Conservation (phyloP, 2,888 invertebrate genomes). For the Ophioninae sp. region DNA sequence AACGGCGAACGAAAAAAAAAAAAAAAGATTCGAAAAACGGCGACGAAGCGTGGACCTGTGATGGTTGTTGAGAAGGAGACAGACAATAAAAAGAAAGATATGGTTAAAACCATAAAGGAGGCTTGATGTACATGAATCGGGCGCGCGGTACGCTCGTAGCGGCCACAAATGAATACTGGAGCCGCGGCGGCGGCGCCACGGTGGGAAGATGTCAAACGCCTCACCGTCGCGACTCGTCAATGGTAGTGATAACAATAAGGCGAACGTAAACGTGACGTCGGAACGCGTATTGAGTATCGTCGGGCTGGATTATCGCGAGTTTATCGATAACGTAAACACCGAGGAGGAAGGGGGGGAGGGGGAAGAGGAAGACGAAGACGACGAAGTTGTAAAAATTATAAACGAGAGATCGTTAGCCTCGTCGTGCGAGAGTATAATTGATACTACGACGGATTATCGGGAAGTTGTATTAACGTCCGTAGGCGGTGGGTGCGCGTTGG, state of each 20-base stretch:
- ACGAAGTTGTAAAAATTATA: slow-evolving; percentile 38
- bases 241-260: slow-evolving; percentile 71
- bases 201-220: slow-evolving; percentile 77
- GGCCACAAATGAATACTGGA: slow-evolving; percentile 75
- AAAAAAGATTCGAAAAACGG: neutral
- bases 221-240: slow-evolving; percentile 74
- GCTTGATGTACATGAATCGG: slow-evolving; percentile 74
- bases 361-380: slow-evolving; percentile 58
- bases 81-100: neutral
- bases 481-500: slow-evolving; percentile 81
- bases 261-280: slow-evolving; percentile 46
- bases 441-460: slow-evolving; percentile 53
- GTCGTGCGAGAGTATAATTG: slow-evolving; percentile 38
- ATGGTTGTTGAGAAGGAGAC: slow-evolving; percentile 1
- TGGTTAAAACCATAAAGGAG: slow-evolving; percentile 44
- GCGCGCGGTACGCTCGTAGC: slow-evolving; percentile 75
- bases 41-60: neutral
- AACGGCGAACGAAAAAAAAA: slow-evolving; percentile 10
- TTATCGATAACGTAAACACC: slow-evolving; percentile 48
- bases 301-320: slow-evolving; percentile 58
- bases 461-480: slow-evolving; percentile 57
- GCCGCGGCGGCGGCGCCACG: slow-evolving; percentile 71
- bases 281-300: slow-evolving; percentile 58
- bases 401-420: slow-evolving; percentile 36
- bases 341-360: slow-evolving; percentile 58